Conservation (phyloP, 2,888 invertebrate species). For the Tethea ocularis region DNA sequence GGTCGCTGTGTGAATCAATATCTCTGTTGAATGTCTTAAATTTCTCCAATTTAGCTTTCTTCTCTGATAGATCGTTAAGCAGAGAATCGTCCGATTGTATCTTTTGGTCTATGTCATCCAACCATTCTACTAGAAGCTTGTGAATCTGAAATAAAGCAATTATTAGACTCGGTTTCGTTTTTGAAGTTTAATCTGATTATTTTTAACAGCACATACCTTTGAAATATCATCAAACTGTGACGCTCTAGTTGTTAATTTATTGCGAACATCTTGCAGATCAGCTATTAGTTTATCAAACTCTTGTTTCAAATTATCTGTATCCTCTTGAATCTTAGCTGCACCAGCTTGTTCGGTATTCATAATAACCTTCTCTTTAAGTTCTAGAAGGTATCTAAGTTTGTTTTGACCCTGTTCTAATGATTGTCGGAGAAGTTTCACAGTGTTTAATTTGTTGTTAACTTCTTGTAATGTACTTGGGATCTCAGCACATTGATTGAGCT, state of each 20-base stretch:
- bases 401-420: slow-evolving; percentile 95
- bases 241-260: slow-evolving; percentile 88
- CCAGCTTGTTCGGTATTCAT: slow-evolving; percentile 96
- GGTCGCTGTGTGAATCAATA: slow-evolving; percentile 90
- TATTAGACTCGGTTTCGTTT: not conserved
- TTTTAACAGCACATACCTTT: slow-evolving; percentile 79
- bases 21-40: slow-evolving; percentile 93
- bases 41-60: slow-evolving; percentile 94
- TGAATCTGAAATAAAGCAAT: slow-evolving; percentile 72
- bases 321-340: slow-evolving; percentile 94
- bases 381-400: slow-evolving; percentile 88
- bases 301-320: slow-evolving; percentile 93
- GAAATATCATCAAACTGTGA: slow-evolving; percentile 94
- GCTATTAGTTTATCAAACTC: slow-evolving; percentile 94
- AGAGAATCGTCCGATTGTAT: slow-evolving; percentile 89
- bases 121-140: slow-evolving; percentile 92
- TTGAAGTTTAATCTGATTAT: not conserved
- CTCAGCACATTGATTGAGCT: slow-evolving; percentile 91
- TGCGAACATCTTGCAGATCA: slow-evolving; percentile 91
- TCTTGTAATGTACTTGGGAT: slow-evolving; percentile 92
- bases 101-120: slow-evolving; percentile 94
- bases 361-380: slow-evolving; percentile 95
- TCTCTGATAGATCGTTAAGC: slow-evolving; percentile 94
- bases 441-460: slow-evolving; percentile 93
- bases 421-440: slow-evolving; percentile 94